These are phyloP conservation scores for Priapulus caudatus DNA, from an alignment of 2,888 invertebrate genomes.

Conservation along the genomic window DNA sequence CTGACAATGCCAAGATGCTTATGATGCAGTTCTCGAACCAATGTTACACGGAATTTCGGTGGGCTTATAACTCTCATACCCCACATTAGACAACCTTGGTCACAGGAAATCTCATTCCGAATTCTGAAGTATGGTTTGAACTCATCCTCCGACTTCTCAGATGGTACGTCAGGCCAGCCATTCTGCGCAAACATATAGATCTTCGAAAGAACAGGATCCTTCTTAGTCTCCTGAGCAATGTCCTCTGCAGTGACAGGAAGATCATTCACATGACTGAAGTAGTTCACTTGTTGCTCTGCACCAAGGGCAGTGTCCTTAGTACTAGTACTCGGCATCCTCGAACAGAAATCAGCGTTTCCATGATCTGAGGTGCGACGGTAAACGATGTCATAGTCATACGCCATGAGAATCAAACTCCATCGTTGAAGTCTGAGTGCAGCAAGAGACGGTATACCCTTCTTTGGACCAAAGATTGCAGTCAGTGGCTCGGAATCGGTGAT, in stretches of 20 bases:
- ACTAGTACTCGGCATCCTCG: slow-evolving; percentile 21
- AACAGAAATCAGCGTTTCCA: slow-evolving; percentile 32
- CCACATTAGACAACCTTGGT: neutral
- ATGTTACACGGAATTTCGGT: neutral
- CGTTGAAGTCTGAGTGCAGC: slow-evolving; percentile 27
- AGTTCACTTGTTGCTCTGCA: neutral
- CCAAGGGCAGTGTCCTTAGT: neutral
- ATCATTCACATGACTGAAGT: neutral
- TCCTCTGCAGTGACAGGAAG: neutral
- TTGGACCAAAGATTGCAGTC: slow-evolving; percentile 31
- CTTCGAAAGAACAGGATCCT: neutral
- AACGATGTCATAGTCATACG: slow-evolving; percentile 31
- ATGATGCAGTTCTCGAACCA: slow-evolving; percentile 9
- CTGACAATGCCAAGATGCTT: slow-evolving; percentile 13
- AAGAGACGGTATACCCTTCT: slow-evolving; percentile 25
- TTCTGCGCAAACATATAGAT: neutral
- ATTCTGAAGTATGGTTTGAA: neutral
- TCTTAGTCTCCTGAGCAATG: neutral
- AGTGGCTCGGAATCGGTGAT: slow-evolving; percentile 38
- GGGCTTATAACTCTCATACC: neutral
- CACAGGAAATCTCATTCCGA: neutral
- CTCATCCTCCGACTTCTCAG: neutral
- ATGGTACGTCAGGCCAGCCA: no score
- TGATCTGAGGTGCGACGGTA: slow-evolving; percentile 26
- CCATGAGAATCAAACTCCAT: slow-evolving; percentile 28